These are phyloP conservation scores for Scrobipalpa costella DNA, from an alignment of 2,888 invertebrate species.

Conservation along the genomic window DNA sequence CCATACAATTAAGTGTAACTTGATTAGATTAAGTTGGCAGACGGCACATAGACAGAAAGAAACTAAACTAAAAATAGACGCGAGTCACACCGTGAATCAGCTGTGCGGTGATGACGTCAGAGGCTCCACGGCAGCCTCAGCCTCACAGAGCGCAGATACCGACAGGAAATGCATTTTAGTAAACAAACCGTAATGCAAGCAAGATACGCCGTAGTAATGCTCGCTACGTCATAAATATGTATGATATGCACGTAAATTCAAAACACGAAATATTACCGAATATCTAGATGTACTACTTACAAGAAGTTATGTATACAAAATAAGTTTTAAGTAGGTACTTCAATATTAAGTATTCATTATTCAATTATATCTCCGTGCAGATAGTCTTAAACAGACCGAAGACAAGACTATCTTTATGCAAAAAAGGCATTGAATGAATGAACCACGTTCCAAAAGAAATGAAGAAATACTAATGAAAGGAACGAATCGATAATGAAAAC, in stretches of 20 bases:
- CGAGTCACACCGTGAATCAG: constrained; percentile 62
- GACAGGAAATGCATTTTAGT: constrained; percentile 23
- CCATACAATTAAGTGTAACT: constrained; percentile 1
- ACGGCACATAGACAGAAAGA: constrained; percentile 47
- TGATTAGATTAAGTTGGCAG: constrained; percentile 38
- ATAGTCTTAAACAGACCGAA: not conserved
- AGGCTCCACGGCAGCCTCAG: constrained; percentile 35
- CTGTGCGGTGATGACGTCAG: constrained; percentile 53
- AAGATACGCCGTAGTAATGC: not conserved
- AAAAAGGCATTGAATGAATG: not conserved
- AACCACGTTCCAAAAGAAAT: not conserved
- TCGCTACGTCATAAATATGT: constrained; percentile 9
- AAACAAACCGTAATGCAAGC: constrained; percentile 20
- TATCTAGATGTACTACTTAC: not conserved
- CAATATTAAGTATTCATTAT: too few species aligned
- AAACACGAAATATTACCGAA: not conserved
- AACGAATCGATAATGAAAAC: not conserved
- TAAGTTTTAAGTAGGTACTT: too few species aligned
- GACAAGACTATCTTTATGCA: not conserved
- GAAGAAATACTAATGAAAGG: not conserved
- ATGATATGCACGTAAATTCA: constrained; percentile 4
- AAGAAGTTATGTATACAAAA: too few species aligned
- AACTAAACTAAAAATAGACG: constrained; percentile 61
- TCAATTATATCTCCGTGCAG: too few species aligned
- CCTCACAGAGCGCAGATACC: too few species aligned